Base-by-base conservation (phyloP, 2,113 vertebrate species). In the Meleagris gallopavo region DNA sequence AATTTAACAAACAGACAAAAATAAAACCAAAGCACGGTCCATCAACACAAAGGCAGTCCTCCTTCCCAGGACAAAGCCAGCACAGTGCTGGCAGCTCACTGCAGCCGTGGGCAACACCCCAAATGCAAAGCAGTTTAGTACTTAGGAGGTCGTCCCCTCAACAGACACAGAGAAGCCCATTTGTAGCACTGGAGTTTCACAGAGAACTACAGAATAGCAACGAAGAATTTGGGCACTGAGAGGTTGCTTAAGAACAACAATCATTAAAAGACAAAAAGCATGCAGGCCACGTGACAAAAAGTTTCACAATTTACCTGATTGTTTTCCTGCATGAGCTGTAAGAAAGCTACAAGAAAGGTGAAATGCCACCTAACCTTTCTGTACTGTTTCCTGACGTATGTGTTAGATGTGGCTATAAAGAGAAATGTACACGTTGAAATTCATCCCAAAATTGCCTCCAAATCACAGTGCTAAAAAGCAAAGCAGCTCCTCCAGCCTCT, bases 131-230 rank as follows among this genome's bases (percentile, higher is more conserved):
- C 52, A 50, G 75, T n/a, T 80, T 69, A 86, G 55, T 16, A 17
- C 27, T 43, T 50, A 66, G 43, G 77, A 50, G 88, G 46, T 52
- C 7, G 5, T 60, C 38, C 88, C 75, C 64, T 86, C 36, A 38
- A 82, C 50, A 79, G 48, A 66, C 45, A 86, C 0, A 61, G 45
- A 65, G 54, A 78, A 77, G 90, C 62, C 62, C 79, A 92, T 50
- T 89, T 95, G 86, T 62, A 94, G 93, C 89, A 80, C 79, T 95
- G 89, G 89, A 94, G 84, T 64, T 83, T 89, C 87, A 70, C 41
- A 71, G 12, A 30, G 24, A 66, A 41, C 22, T 40, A 17, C 34
- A 30, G 46, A 79, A 84, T 10, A 81, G n/a, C 70, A 81, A 65
- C 0, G 0, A 71, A 64, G 21, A 83, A 45, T 0, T 46, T 18